Evolutionary conservation across 2,888 invertebrate genomes (phyloP).

Genomic region (Chalcosyrphus nemorum): DNA sequence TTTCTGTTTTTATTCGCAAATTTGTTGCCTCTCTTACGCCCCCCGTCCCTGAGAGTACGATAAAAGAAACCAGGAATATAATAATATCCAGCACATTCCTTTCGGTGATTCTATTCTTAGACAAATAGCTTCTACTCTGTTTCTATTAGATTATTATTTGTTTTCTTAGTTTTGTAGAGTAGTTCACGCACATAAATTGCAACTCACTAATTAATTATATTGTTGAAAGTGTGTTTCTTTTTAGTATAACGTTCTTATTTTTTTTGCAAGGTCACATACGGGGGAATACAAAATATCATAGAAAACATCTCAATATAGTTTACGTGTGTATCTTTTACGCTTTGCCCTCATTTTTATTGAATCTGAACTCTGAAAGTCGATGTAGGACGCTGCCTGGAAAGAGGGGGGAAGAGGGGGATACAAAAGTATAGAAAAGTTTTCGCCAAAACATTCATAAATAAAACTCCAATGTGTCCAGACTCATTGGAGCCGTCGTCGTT

Average conservation of each 20-base stretch:
- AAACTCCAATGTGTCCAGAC: constrained; percentile 72
- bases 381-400: neutral
- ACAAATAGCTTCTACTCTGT: neutral
- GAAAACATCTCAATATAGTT: neutral
- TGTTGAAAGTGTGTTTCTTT: constrained; percentile 6
- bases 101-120: constrained; percentile 31
- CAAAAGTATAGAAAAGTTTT: constrained; percentile 34
- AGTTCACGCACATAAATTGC: constrained; percentile 7
- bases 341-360: constrained; percentile 42
- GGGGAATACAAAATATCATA: constrained; percentile 26
- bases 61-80: neutral
- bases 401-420: neutral
- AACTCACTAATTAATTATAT: constrained; percentile 54
- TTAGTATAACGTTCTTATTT: neutral
- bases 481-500: constrained; percentile 72
- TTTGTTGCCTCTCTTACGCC: neutral
- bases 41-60: no score
- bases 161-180: constrained; percentile 18
- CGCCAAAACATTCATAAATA: constrained; percentile 65
- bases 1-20: constrained; percentile 1
- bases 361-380: neutral
- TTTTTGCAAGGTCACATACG: constrained; percentile 50
- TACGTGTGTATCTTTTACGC: constrained; percentile 24
- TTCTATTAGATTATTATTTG: constrained; percentile 19
- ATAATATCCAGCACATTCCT: constrained; percentile 14